A percentile compares a stretch with the other conserved stretches of the same genome.
Conservation (phyloP, 2,113 vertebrate genomes). For the Grammomys surdaster region DNA sequence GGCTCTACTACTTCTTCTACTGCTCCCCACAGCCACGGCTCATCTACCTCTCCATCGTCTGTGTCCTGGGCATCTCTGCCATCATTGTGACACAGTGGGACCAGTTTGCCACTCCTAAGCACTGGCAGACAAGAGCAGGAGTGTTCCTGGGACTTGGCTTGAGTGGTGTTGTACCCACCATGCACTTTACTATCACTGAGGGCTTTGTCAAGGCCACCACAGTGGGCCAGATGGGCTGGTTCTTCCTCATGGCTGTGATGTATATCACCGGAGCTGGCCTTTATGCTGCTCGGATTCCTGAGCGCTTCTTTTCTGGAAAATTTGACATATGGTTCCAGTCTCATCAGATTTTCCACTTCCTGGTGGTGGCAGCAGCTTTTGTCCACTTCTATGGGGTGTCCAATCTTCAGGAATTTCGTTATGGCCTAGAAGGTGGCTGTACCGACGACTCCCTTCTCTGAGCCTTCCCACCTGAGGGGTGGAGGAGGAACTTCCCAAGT, state of each 20-base stretch:
- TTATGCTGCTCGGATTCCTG: conserved; percentile 97
- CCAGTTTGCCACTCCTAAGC: conserved; percentile 97
- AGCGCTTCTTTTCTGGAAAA: conserved; percentile 98
- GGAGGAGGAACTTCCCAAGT: conserved; percentile 87
- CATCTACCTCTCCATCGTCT: conserved; percentile 99
- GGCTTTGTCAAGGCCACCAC: conserved; percentile 99
- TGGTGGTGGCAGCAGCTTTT: conserved; percentile 97
- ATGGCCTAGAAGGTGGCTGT: conserved; percentile 97
- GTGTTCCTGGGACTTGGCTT: conserved; percentile 98
- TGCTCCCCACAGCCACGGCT: conserved; percentile 98
- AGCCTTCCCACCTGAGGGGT: conserved; percentile 75
- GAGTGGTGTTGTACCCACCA: conserved; percentile 97
- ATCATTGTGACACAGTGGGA: conserved; percentile 99
- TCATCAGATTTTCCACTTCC: conserved; percentile 98
- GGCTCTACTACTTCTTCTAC: conserved; percentile 99
- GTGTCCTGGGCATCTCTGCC: conserved; percentile 96
- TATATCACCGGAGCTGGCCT: conserved; percentile 97
- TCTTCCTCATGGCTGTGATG: conserved; percentile 99
- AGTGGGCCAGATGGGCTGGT: conserved; percentile 99
- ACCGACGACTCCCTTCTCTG: conserved; percentile 98
- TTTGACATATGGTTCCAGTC: conserved; percentile 99
- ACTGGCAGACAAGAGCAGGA: conserved; percentile 97
- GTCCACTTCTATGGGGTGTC: conserved; percentile 99
- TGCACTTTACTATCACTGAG: conserved; percentile 99
- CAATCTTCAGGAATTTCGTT: conserved; percentile 98